A percentile compares a stretch with the other conserved stretches of the same genome.
These are phyloP conservation scores for Dione juno DNA, from an alignment of 2,888 invertebrate genomes.

Conservation along the genomic window DNA sequence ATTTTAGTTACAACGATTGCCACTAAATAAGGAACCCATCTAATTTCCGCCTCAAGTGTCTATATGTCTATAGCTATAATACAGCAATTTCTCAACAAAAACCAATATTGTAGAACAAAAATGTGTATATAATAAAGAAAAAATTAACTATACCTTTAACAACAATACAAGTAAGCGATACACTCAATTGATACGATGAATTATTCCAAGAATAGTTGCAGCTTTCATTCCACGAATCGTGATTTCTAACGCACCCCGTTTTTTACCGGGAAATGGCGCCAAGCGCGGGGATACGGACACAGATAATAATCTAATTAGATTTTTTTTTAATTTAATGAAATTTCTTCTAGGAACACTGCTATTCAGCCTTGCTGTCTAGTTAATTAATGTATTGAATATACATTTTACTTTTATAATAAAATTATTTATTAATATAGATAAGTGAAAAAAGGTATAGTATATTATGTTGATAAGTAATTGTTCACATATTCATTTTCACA, in stretches of 20 bases:
- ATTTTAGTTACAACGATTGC: no score
- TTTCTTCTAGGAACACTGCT: slow-evolving; percentile 33
- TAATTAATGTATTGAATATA: neutral
- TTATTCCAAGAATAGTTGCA: slow-evolving; percentile 39
- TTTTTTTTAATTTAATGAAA: slow-evolving; percentile 31
- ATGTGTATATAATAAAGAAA: neutral
- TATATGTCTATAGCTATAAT: no score
- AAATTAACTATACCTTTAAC: neutral
- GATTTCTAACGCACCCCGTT: slow-evolving; percentile 39
- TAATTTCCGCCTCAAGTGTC: no score
- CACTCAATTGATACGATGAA: slow-evolving; percentile 24
- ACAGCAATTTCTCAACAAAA: no score
- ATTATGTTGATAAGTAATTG: neutral
- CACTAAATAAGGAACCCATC: no score
- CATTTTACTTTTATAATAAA: neutral
- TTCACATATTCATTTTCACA: slow-evolving; percentile 30
- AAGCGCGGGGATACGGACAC: slow-evolving; percentile 45
- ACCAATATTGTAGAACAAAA: neutral
- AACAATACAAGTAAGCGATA: slow-evolving; percentile 16
- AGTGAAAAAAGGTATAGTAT: neutral
- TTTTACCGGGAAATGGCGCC: slow-evolving; percentile 41
- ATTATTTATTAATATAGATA: neutral
- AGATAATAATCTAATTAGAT: slow-evolving; percentile 50
- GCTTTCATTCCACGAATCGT: slow-evolving; percentile 40
- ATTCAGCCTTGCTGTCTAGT: neutral